Conservation (phyloP, 2,113 vertebrate species). For the Oplegnathus fasciatus region DNA sequence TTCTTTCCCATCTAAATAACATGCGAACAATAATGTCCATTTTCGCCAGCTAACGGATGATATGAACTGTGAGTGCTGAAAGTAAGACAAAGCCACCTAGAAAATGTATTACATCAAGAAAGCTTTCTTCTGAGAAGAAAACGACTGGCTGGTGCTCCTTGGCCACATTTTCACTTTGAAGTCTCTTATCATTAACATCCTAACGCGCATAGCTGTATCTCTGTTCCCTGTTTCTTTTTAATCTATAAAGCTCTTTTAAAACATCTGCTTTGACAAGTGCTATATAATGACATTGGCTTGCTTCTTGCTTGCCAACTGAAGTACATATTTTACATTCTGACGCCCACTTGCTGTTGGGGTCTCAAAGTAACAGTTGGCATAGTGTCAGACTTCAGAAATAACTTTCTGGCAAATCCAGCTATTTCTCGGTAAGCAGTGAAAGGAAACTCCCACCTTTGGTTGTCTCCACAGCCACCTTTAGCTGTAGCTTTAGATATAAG, state of each 20-base stretch:
- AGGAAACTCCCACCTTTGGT: background rate
- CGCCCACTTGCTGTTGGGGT: background rate
- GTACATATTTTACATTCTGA: background rate
- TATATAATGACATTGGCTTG: background rate
- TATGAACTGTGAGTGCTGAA: background rate
- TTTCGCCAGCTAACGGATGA: background rate
- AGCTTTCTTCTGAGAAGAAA: background rate
- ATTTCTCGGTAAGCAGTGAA: no score
- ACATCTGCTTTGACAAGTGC: background rate
- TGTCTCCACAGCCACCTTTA: background rate
- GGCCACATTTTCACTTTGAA: background rate
- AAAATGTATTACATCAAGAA: background rate
- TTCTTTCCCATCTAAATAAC: background rate
- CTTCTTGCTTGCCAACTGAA: background rate
- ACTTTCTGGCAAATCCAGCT: background rate
- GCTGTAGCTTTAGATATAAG: background rate
- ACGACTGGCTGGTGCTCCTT: background rate
- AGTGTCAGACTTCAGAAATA: background rate
- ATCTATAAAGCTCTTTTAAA: background rate
- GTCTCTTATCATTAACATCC: background rate
- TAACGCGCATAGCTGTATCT: background rate
- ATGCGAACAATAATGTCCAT: background rate
- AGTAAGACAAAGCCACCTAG: background rate
- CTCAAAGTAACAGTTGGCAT: background rate
- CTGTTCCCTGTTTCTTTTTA: background rate